Conservation (phyloP, 2,113 vertebrate genomes). For the Rhinoderma darwinii region DNA sequence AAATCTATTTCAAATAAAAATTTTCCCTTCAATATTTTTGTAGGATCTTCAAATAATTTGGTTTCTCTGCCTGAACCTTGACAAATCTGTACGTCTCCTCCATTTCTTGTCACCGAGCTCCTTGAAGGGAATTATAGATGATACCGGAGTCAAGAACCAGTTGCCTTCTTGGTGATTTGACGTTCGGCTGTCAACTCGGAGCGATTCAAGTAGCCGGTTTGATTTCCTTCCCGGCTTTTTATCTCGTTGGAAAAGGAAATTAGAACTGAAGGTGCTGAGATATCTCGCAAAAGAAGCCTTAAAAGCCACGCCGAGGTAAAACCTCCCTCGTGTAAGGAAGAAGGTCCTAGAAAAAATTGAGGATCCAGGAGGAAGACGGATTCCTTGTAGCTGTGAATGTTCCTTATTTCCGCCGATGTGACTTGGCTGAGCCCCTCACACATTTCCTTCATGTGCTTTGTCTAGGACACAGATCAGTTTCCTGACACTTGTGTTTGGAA, state of each 20-base stretch:
- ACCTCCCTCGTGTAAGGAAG: neutral
- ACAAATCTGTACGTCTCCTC: constrained; percentile 34
- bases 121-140: constrained; percentile 42
- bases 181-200: constrained; percentile 45
- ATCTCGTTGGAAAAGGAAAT: constrained; percentile 39
- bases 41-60: neutral
- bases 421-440: neutral
- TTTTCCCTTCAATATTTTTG: neutral
- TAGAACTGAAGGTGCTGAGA: constrained; percentile 20
- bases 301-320: neutral
- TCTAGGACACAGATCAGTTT: neutral
- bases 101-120: constrained; percentile 15
- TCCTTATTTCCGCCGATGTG: neutral
- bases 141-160: constrained; percentile 39
- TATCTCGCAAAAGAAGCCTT: constrained; percentile 17
- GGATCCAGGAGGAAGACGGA: neutral
- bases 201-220: constrained; percentile 38
- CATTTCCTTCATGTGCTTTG: neutral
- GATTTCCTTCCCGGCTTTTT: constrained; percentile 34
- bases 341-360: neutral
- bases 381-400: constrained; percentile 10
- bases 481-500: neutral
- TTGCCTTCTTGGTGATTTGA: constrained; percentile 45
- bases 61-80: constrained; percentile 13
- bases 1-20: neutral